phyloP scores from a whole-genome alignment of 2,113 vertebrate genomes.

The Hydropotes inermis region DNA sequence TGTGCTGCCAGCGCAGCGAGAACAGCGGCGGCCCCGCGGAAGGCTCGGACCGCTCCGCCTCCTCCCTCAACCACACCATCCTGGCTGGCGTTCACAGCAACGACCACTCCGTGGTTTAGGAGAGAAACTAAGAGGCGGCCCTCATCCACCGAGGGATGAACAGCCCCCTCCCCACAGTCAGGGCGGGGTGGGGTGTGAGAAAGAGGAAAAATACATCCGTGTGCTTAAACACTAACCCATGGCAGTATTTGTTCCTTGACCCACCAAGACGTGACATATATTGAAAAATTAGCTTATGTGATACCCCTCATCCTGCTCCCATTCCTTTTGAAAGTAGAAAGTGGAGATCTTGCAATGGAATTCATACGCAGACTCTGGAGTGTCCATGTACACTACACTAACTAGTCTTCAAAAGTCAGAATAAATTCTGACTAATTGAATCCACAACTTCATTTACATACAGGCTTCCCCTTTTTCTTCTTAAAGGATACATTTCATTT shows the following conservation, averaged over 20 bases:
- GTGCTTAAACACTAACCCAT: constrained; percentile 83
- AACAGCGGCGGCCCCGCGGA: constrained; percentile 89
- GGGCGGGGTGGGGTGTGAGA: neutral
- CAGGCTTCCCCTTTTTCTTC: constrained; percentile 74
- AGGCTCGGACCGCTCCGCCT: constrained; percentile 94
- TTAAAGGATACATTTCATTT: constrained; percentile 80
- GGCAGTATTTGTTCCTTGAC: constrained; percentile 72
- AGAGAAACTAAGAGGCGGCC: neutral
- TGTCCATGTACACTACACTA: constrained; percentile 64
- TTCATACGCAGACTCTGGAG: constrained; percentile 20
- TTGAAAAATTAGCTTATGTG: neutral
- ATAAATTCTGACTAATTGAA: constrained; percentile 77
- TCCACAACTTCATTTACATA: constrained; percentile 82
- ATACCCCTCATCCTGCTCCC: constrained; percentile 39
- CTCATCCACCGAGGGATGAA: rapidly evolving
- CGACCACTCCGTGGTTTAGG: constrained; percentile 95
- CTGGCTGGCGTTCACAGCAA: constrained; percentile 90
- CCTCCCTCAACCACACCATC: constrained; percentile 97
- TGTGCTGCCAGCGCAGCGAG: constrained; percentile 95
- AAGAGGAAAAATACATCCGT: neutral
- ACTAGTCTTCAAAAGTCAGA: constrained; percentile 75
- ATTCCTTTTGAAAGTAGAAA: constrained; percentile 62
- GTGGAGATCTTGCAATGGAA: constrained; percentile 13
- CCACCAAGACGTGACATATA: neutral
- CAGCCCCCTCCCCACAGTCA: neutral